phyloP scores from a whole-genome alignment of 2,113 vertebrate species.

The Zosterops lateralis region DNA sequence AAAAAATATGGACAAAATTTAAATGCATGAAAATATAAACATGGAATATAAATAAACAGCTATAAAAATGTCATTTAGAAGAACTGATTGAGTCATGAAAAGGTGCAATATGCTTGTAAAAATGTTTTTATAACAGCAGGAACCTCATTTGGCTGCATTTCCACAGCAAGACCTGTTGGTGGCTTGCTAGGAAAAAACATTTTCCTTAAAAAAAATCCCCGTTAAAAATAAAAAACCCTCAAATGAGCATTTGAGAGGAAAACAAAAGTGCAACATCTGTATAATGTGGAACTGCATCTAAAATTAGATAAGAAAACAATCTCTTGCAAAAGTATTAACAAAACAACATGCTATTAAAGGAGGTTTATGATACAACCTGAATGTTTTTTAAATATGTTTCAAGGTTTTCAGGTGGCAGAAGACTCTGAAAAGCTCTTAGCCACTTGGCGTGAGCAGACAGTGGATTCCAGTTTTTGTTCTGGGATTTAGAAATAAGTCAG shows the following conservation, averaged over 20 bases:
- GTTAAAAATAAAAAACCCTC: background rate
- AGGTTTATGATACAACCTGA: background rate
- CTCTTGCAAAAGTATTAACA: background rate
- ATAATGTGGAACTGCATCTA: background rate
- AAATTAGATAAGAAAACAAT: constrained; percentile 13
- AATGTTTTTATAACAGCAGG: background rate
- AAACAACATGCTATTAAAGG: background rate
- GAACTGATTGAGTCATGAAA: background rate
- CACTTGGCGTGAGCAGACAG: background rate
- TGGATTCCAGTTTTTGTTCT: background rate
- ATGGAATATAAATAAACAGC: background rate
- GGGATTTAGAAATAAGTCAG: background rate
- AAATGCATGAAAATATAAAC: background rate
- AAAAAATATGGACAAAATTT: background rate
- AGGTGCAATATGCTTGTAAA: background rate
- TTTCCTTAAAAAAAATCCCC: background rate
- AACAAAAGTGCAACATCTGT: background rate
- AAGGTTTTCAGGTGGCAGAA: background rate
- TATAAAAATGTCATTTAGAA: background rate
- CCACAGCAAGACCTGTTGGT: background rate
- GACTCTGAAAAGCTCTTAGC: background rate
- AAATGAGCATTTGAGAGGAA: background rate
- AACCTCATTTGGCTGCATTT: background rate
- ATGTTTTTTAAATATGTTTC: background rate
- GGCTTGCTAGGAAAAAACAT: background rate